Conservation (phyloP, 2,113 vertebrate species). For the Takifugu bimaculatus region DNA sequence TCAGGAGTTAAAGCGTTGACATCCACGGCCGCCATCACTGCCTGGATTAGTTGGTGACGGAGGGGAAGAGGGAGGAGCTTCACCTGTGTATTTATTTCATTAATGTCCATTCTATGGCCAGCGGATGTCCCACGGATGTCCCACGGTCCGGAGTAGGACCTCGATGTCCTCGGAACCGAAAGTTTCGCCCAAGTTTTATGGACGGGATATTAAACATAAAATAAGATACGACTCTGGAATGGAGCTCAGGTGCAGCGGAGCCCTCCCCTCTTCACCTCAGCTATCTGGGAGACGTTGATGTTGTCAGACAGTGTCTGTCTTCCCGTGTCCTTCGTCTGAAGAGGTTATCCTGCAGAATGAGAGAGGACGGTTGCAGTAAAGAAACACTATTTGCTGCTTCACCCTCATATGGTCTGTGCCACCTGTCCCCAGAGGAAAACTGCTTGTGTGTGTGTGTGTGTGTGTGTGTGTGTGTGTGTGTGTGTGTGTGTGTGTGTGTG, state of each 20-base stretch:
- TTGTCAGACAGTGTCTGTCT: constrained; percentile 64
- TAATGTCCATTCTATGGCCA: no score
- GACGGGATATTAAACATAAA: not conserved
- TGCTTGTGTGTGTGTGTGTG: constrained; percentile 9
- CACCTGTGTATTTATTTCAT: no score
- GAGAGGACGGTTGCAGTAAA: constrained; percentile 58
- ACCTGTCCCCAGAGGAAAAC: constrained; percentile 54
- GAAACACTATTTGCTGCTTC: constrained; percentile 55
- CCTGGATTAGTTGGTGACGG: no score
- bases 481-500: constrained; percentile 18
- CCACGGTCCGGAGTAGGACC: not conserved
- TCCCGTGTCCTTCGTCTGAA: constrained; percentile 61
- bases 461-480: no score
- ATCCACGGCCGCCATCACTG: no score
- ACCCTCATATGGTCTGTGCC: constrained; percentile 50
- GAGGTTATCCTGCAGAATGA: constrained; percentile 66
- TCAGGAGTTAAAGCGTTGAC: no score
- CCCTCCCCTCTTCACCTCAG: constrained; percentile 43
- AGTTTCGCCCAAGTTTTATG: not conserved
- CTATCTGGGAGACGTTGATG: constrained; percentile 45
- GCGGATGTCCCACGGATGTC: not conserved
- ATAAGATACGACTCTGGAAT: constrained; percentile 7
- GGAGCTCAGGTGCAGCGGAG: constrained; percentile 36
- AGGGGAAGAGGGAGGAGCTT: no score
- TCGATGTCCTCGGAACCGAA: no score